Evolutionary conservation across 2,797 vertebrate genomes (phyloP).

Genomic region (Periophthalmus magnuspinnatus): DNA sequence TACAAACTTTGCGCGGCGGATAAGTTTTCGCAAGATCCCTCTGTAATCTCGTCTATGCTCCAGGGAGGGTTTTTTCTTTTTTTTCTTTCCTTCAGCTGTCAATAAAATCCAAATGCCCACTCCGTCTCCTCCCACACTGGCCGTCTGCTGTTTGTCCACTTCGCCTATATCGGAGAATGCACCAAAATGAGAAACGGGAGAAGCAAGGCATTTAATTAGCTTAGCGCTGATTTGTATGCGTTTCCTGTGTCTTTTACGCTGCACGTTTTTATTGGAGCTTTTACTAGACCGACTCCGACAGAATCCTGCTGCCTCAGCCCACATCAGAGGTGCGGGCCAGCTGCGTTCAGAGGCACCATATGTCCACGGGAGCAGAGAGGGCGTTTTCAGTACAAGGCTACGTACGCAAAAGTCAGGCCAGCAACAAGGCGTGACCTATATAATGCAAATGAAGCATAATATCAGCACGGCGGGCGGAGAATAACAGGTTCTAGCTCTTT

Average conservation of each 20-base stretch:
- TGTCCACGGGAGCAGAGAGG: constrained; percentile 41
- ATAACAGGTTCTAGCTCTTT: neutral
- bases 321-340: constrained; percentile 36
- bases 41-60: neutral
- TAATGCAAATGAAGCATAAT: neutral
- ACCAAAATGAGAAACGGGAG: constrained; percentile 10
- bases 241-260: constrained; percentile 26
- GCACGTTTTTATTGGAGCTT: constrained; percentile 5
- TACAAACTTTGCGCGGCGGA: constrained; percentile 4
- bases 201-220: constrained; percentile 17
- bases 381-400: constrained; percentile 20
- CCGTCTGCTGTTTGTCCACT: constrained; percentile 13
- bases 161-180: neutral
- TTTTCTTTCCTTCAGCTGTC: constrained; percentile 11
- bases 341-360: constrained; percentile 51
- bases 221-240: constrained; percentile 34
- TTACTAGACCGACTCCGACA: constrained; percentile 9
- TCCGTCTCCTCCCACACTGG: constrained; percentile 11
- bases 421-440: constrained; percentile 18
- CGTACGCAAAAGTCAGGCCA: constrained; percentile 35
- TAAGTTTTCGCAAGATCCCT: constrained; percentile 2
- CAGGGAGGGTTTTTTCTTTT: neutral
- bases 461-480: neutral
- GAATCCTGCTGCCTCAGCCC: constrained; percentile 21
- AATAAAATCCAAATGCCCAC: constrained; percentile 13